Evolutionary conservation across 2,888 invertebrate genomes (phyloP), one percentile per base, ranked within the genome.

Genomic region (Fragum fragum): DNA sequence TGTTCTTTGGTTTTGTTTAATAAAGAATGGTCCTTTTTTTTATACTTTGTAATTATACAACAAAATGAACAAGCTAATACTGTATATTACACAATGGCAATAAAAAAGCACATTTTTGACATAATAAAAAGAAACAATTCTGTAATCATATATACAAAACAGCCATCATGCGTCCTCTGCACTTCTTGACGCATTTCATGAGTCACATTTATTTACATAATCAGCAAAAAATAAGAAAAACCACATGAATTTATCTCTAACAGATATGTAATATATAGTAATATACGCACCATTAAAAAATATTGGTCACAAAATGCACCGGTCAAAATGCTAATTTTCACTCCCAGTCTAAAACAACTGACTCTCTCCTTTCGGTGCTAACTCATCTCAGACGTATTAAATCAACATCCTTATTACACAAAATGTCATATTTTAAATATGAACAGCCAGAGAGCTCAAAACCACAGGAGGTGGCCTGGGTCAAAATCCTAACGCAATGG

Each of bases 51-150:
- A 36, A 6, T 36, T 36, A 47, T 47, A 47, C 47, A 47, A 47
- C 14, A 47, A 47, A 9, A 21, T 23, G 57, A 23, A 18, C 57
- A 57, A 57, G 57, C 57, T 57, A 57, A 57, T 57, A 57, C 57
- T 57, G 57, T 26, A 57, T 57, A 57, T 7, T 57, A 57, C 57
- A 57, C 57, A 26, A 57, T 57, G 57, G 57, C 57, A 57, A 21
- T 57, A 23, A 57, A 57, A 26, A 57, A 57, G 57, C 57, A 57
- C 57, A 57, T 57, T n/a, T 23, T 57, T 57, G 57, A 57, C 26
- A 23, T 18, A 52, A 52, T 9, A 47, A 47, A 47, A 47, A 47
- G 47, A 18, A 47, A 47, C 47, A 47, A 47, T 18, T 47, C 18
- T 14, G n/a, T 23, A 6, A 7, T 26, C 3, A 18, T 57, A 57